These are phyloP conservation scores for Teleogryllus occipitalis DNA, from an alignment of 1,140 invertebrate genomes.

Conservation along the genomic window DNA sequence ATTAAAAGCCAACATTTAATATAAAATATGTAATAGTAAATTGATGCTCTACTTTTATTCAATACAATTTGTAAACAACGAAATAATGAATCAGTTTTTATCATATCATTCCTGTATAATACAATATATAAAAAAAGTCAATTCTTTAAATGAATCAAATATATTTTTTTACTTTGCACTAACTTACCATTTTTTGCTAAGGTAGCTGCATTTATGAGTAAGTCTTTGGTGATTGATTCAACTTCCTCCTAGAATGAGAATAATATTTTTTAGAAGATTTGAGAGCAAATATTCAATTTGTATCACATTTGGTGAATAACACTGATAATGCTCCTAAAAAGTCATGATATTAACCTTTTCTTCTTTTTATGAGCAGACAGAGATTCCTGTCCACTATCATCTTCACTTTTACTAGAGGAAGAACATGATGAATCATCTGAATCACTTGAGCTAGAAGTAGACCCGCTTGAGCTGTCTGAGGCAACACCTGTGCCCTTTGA, in stretches of 20 bases:
- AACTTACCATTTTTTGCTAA: too few species aligned
- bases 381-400: slow-evolving; percentile 68
- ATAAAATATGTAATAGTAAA: too few species aligned
- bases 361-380: slow-evolving; percentile 82
- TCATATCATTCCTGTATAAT: too few species aligned
- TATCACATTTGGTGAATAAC: not conserved
- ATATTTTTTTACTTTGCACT: too few species aligned
- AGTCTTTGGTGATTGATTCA: not conserved
- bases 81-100: too few species aligned
- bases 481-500: slow-evolving; percentile 81
- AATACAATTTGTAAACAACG: too few species aligned
- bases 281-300: not conserved
- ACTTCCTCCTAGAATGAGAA: not conserved
- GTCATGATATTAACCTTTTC: slow-evolving; percentile 39
- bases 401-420: slow-evolving; percentile 53
- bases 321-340: not conserved
- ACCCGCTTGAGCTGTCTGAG: slow-evolving; percentile 88
- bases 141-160: too few species aligned
- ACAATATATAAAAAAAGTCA: too few species aligned
- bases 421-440: slow-evolving; percentile 52
- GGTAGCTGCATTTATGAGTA: not conserved
- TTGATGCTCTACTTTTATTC: too few species aligned
- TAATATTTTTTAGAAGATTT: not conserved
- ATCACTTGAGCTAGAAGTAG: slow-evolving; percentile 67
- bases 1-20: too few species aligned